Evolutionary conservation across 2,888 invertebrate species (phyloP), one percentile per base, ranked within the genome.

Genomic region (Zelleria hepariella): DNA sequence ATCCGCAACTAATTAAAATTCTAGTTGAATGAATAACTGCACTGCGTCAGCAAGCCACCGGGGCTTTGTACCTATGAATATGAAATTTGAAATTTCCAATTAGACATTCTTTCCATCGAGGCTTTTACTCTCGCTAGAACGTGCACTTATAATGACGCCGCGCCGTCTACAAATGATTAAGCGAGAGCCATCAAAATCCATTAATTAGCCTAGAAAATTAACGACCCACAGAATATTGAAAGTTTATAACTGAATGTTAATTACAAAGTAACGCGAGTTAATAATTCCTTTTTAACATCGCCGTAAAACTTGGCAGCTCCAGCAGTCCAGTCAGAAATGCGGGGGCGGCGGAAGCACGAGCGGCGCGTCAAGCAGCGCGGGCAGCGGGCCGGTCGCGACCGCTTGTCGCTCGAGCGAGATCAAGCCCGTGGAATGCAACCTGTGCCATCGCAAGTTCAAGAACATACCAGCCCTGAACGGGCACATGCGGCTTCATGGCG

Each of bases 391-490:
- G 15, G 58, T 75, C 64, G 64, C 62, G n/a, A 61, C 77, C 66
- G 57, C 75, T 18, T 15, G 47, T 23, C 79, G 85, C 62, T 80
- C 92, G 68, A 84, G 90, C 51, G 94, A 95, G 68, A 91, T 92
- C 62, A 96, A 96, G 75, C 97, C 97, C 53, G 97, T 98, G 62
- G 96, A 97, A 80, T 98, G 98, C 86, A 96, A 96, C 83, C 91
- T 98, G 62, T 99, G 98, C 80, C 96, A 97, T 83, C 92, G 98
- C 69, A 95, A 96, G 79, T 99, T 98, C 89, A 98, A 98, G 89
- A 98, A 98, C 82, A 95, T 98, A 81, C 98, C 98, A 23, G 98
- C 98, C 26, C 92, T 99, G 60, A 99, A 99, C 83, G 98, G 98
- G 7, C 98, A 98, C 78, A 98, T 98, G 98, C 91, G 98, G 72